These are phyloP conservation scores for Zonotrichia albicollis DNA, from an alignment of 2,797 vertebrate genomes.

Conservation along the genomic window DNA sequence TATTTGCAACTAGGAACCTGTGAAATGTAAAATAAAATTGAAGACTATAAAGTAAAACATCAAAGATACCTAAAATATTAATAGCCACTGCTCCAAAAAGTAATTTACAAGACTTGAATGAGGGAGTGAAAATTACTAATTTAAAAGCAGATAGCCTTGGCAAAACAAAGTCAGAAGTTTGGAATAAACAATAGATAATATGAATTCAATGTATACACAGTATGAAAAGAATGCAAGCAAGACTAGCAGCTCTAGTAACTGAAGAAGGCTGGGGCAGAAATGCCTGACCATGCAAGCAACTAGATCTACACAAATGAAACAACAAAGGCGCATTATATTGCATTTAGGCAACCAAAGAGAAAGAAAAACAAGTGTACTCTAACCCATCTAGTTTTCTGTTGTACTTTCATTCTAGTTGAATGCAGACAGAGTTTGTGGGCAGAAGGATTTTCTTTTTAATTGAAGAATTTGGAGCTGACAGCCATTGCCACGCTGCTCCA, in stretches of 20 bases:
- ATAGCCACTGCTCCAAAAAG: slow-evolving; percentile 76
- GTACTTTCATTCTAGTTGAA: slow-evolving; percentile 10
- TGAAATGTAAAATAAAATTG: slow-evolving; percentile 83
- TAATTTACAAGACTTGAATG: slow-evolving; percentile 77
- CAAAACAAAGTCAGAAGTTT: slow-evolving; percentile 64
- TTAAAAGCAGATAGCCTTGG: slow-evolving; percentile 70
- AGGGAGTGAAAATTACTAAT: slow-evolving; percentile 75
- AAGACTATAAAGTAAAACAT: slow-evolving; percentile 80
- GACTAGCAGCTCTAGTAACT: not conserved
- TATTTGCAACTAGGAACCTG: slow-evolving; percentile 80
- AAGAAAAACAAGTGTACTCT: not conserved
- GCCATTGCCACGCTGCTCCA: not conserved
- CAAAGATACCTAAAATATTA: slow-evolving; percentile 82
- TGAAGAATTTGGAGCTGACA: slow-evolving; percentile 31
- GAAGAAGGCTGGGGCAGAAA: slow-evolving; percentile 23
- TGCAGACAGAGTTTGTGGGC: not conserved
- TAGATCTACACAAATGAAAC: not conserved
- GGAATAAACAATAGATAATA: slow-evolving; percentile 69
- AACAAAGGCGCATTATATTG: not conserved
- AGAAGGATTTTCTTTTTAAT: slow-evolving; percentile 49
- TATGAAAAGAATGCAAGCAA: slow-evolving; percentile 19
- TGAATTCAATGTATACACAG: slow-evolving; percentile 56
- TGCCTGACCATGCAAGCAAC: slow-evolving; percentile 13
- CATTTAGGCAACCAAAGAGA: not conserved
- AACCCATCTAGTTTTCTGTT: not conserved